phyloP scores from a whole-genome alignment of 2,888 invertebrate genomes.

The Helicoverpa assulta region DNA sequence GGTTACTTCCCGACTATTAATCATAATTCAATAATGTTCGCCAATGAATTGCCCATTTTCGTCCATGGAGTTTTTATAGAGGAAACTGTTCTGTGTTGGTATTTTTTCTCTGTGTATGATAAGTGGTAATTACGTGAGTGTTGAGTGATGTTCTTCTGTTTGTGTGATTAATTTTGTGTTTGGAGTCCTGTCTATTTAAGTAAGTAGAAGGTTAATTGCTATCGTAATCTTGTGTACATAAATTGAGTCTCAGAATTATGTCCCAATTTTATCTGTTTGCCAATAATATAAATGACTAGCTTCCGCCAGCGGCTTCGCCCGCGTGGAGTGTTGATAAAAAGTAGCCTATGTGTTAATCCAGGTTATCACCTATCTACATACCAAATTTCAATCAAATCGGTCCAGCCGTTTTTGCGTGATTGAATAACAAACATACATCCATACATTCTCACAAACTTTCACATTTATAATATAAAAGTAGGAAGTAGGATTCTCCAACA shows the following conservation, averaged over 20 bases:
- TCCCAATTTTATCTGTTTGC: too few relatives aligned
- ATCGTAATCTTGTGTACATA: background rate
- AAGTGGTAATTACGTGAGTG: slow-evolving; percentile 48
- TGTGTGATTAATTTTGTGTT: slow-evolving; percentile 1
- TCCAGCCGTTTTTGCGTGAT: too few relatives aligned
- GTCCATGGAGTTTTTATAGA: slow-evolving; percentile 51
- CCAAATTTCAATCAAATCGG: too few relatives aligned
- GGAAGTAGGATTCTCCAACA: too few relatives aligned
- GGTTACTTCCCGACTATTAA: slow-evolving; percentile 74
- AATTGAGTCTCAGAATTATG: background rate
- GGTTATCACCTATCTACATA: too few relatives aligned
- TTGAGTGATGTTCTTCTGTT: slow-evolving; percentile 8
- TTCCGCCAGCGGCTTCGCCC: too few relatives aligned
- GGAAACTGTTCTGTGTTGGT: slow-evolving; percentile 41
- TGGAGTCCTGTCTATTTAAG: background rate
- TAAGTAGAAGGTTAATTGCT: background rate
- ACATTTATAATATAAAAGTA: too few relatives aligned
- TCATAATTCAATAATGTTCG: slow-evolving; percentile 78
- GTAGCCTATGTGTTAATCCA: too few relatives aligned
- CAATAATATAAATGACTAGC: too few relatives aligned
- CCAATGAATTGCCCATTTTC: slow-evolving; percentile 68
- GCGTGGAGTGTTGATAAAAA: too few relatives aligned
- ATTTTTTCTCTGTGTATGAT: slow-evolving; percentile 31
- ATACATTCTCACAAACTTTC: too few relatives aligned
- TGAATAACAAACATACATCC: too few relatives aligned